A percentile compares a stretch with the other conserved stretches of the same genome.
Conservation (phyloP, 2,888 invertebrate genomes). For the Phyllotreta striolata region DNA sequence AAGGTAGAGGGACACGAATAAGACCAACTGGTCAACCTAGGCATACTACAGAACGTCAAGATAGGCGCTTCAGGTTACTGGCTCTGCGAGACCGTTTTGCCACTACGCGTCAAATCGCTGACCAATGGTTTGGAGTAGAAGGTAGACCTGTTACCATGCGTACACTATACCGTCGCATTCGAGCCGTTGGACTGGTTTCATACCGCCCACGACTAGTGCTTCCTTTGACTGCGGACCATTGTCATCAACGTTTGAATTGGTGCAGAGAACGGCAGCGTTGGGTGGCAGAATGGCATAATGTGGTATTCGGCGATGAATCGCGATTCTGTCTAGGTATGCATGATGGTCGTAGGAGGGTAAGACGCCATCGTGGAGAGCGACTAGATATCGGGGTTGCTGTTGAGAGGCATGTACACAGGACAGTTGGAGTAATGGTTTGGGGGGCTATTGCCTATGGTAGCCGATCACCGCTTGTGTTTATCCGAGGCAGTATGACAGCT, state of each 20-base stretch:
- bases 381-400: neutral
- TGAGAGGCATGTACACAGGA: no score
- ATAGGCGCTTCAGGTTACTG: no score
- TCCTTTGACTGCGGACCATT: neutral
- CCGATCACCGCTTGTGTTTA: neutral
- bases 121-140: no score
- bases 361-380: slow-evolving; percentile 8
- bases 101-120: no score
- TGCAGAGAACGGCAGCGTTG: slow-evolving; percentile 6
- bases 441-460: slow-evolving; percentile 4
- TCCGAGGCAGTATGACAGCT: no score
- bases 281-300: neutral
- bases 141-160: no score
- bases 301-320: slow-evolving; percentile 13
- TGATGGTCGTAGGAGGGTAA: slow-evolving; percentile 1
- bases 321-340: slow-evolving; percentile 16
- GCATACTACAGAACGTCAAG: no score
- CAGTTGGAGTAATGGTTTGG: neutral
- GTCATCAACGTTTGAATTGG: slow-evolving; percentile 3
- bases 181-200: slow-evolving; percentile 9
- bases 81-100: no score
- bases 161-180: no score
- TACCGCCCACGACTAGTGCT: neutral
- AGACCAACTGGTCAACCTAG: no score
- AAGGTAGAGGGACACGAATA: no score